phyloP scores from a whole-genome alignment of 2,888 invertebrate species.

The Netelia virgata region DNA sequence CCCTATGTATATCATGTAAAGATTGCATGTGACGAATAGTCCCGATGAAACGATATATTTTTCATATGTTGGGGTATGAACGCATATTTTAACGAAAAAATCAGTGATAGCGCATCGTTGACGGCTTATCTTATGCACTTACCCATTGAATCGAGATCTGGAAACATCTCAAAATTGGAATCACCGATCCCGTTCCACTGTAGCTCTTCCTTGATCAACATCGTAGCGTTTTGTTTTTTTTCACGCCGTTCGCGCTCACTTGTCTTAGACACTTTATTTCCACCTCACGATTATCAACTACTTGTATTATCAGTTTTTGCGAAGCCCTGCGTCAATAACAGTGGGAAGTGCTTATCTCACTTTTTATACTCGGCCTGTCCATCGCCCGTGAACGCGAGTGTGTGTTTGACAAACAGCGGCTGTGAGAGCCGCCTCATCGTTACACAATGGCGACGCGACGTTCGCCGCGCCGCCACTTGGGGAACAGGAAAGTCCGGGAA shows the following conservation, averaged over 20 bases:
- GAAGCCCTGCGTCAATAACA: conserved; percentile 57
- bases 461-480: conserved; percentile 24
- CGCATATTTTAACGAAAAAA: not conserved
- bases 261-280: not conserved
- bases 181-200: conserved; percentile 75
- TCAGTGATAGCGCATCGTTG: not conserved
- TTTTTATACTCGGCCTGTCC: conserved; percentile 18
- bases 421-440: not conserved
- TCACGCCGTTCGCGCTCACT: conserved; percentile 14
- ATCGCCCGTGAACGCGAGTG: conserved; percentile 33
- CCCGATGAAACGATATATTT: not conserved
- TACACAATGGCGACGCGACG: conserved; percentile 9
- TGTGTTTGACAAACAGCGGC: conserved; percentile 43
- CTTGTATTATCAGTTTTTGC: conserved; percentile 20
- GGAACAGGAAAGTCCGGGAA: not conserved
- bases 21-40: not conserved
- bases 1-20: too few species aligned
- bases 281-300: not conserved
- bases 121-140: conserved; percentile 61
- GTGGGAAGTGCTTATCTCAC: conserved; percentile 38
- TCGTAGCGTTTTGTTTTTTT: conserved; percentile 56
- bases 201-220: conserved; percentile 79
- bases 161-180: conserved; percentile 77
- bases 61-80: not conserved
- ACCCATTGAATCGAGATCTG: conserved; percentile 79